phyloP scores from a whole-genome alignment of 1,140 invertebrate genomes.

The Leptinotarsa undecemlineata region DNA sequence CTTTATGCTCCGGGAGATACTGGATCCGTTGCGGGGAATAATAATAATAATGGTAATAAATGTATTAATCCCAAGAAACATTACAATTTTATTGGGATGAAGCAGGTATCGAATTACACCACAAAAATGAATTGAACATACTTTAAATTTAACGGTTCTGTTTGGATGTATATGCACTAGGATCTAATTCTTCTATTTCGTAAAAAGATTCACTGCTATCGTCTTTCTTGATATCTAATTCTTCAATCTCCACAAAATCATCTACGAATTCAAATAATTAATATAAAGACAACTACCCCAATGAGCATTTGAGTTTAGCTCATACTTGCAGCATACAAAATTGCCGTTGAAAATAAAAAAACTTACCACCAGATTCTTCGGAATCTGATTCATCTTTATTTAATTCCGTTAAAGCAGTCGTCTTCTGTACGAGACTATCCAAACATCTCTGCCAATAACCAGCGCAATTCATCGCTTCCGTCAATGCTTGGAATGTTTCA shows the following conservation, averaged over 20 bases:
- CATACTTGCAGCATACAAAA: too few species aligned
- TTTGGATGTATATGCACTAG: background rate
- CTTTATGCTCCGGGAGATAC: too few species aligned
- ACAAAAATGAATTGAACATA: too few species aligned
- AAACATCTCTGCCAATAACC: conserved; percentile 47
- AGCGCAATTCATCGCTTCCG: conserved; percentile 46
- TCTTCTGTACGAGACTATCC: conserved; percentile 44
- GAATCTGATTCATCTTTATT: background rate
- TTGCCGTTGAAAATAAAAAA: background rate
- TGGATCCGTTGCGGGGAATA: too few species aligned
- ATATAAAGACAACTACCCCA: background rate
- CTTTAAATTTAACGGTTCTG: too few species aligned
- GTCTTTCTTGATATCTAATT: conserved; percentile 15
- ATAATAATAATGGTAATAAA: too few species aligned
- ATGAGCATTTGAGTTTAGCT: too few species aligned
- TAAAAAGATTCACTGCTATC: conserved; percentile 36
- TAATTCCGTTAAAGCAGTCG: conserved; percentile 24
- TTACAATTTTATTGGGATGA: too few species aligned
- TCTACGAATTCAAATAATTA: background rate
- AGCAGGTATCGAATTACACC: too few species aligned
- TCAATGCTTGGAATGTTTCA: conserved; percentile 42
- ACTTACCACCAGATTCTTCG: background rate
- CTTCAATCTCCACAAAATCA: conserved; percentile 15
- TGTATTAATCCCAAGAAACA: too few species aligned
- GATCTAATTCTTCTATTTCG: conserved; percentile 38